Conservation (phyloP, 2,797 vertebrate genomes). For the Odontamblyopus lacepedii region DNA sequence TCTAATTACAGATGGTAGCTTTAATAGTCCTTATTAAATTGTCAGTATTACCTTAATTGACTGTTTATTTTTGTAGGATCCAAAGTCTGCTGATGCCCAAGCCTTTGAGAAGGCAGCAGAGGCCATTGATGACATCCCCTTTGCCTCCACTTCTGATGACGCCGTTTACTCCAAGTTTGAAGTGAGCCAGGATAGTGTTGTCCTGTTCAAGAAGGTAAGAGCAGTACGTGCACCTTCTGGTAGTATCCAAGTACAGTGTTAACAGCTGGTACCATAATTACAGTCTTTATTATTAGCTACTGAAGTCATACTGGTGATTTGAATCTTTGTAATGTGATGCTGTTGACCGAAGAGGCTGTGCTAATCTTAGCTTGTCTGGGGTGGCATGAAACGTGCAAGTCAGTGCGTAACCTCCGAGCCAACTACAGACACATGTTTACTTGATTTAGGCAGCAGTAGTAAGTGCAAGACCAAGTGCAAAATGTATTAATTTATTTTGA, state of each 20-base stretch:
- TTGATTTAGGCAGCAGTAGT: conserved; percentile 9
- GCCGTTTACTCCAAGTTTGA: conserved; percentile 87
- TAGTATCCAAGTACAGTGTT: not conserved
- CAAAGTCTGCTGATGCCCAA: conserved; percentile 81
- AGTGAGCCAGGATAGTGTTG: conserved; percentile 82
- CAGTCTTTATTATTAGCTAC: not conserved
- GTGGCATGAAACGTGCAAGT: conserved; percentile 10
- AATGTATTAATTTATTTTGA: too few species aligned
- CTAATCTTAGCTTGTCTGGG: conserved; percentile 52
- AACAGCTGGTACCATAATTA: not conserved
- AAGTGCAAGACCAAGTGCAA: not conserved
- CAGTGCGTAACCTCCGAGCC: not conserved
- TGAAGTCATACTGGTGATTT: conserved; percentile 26
- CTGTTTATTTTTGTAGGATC: conserved; percentile 73
- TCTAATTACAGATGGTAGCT: too few species aligned
- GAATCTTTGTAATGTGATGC: conserved; percentile 46
- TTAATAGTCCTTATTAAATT: too few species aligned
- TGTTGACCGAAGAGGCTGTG: conserved; percentile 15
- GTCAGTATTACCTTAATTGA: not conserved
- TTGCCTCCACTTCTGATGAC: conserved; percentile 82
- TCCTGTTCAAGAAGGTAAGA: conserved; percentile 96
- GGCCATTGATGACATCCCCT: conserved; percentile 90
- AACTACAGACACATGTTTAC: conserved; percentile 18
- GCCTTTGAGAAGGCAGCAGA: conserved; percentile 88
- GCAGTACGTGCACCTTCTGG: not conserved